Conservation (phyloP, 2,888 invertebrate genomes). For the Napeogenes inachia region DNA sequence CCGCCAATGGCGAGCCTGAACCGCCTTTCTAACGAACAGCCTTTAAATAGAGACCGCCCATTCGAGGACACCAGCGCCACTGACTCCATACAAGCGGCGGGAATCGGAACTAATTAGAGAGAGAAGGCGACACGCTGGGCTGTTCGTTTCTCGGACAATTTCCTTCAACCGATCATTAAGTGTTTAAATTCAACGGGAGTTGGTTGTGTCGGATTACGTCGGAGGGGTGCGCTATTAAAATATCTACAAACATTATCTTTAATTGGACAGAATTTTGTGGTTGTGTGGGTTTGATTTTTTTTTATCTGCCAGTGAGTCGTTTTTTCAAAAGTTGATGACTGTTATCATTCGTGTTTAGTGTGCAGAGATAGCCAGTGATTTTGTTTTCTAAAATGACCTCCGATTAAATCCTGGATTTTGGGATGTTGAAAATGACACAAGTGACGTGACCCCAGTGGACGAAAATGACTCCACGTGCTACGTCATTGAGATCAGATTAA, state of each 20-base stretch:
- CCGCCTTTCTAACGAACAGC: slow-evolving; percentile 54
- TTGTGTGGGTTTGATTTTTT: slow-evolving; percentile 70
- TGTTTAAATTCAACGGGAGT: slow-evolving; percentile 76
- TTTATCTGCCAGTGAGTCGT: slow-evolving; percentile 56
- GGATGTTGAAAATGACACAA: slow-evolving; percentile 62
- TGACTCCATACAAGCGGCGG: slow-evolving; percentile 60
- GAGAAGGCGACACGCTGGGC: slow-evolving; percentile 62
- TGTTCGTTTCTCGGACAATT: slow-evolving; percentile 76
- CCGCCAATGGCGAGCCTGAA: slow-evolving; percentile 50
- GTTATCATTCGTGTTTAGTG: slow-evolving; percentile 69
- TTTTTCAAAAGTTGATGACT: slow-evolving; percentile 72
- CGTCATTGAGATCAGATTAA: slow-evolving; percentile 60
- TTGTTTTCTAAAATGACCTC: slow-evolving; percentile 34
- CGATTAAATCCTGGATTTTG: slow-evolving; percentile 34
- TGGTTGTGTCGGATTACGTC: slow-evolving; percentile 77
- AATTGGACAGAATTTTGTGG: slow-evolving; percentile 76
- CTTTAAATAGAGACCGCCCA: slow-evolving; percentile 51
- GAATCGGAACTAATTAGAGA: slow-evolving; percentile 59
- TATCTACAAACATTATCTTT: slow-evolving; percentile 78
- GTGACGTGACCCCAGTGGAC: slow-evolving; percentile 53
- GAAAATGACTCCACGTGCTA: slow-evolving; percentile 65
- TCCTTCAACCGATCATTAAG: slow-evolving; percentile 77
- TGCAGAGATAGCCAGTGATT: slow-evolving; percentile 60
- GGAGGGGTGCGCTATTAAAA: slow-evolving; percentile 77
- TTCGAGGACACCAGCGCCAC: slow-evolving; percentile 54